Conservation (phyloP, 2,113 vertebrate species). For the Galemys pyrenaicus region DNA sequence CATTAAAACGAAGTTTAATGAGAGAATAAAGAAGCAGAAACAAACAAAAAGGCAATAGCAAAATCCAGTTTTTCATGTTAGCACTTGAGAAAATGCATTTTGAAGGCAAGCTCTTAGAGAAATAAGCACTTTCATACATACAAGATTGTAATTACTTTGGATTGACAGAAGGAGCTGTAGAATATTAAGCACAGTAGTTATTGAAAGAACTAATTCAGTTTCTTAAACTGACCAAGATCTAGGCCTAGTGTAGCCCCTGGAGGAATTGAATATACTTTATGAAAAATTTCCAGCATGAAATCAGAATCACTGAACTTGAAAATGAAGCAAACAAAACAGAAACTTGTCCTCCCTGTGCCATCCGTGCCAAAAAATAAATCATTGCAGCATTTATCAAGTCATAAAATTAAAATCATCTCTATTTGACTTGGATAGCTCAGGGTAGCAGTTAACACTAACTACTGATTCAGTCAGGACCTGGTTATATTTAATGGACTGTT, state of each 20-base stretch:
- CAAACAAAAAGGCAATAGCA: too few relatives aligned
- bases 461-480: conserved; percentile 3
- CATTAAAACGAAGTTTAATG: too few relatives aligned
- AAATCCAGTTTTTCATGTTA: not conserved
- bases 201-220: conserved; percentile 11
- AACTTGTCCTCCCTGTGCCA: not conserved
- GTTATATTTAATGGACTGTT: conserved; percentile 40
- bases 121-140: not conserved
- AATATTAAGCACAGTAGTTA: not conserved
- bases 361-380: conserved; percentile 49
- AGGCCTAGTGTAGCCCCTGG: not conserved
- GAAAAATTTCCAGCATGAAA: conserved; percentile 11
- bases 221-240: conserved; percentile 28
- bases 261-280: conserved; percentile 38
- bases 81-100: not conserved
- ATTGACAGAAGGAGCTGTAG: not conserved
- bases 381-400: conserved; percentile 32
- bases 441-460: conserved; percentile 14
- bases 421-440: conserved; percentile 36
- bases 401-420: conserved; percentile 52
- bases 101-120: not conserved
- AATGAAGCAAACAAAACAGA: conserved; percentile 48
- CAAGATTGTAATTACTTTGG: conserved; percentile 13
- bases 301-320: conserved; percentile 52
- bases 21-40: too few relatives aligned